Evolutionary conservation across 2,113 vertebrate species (phyloP).

Genomic region (Epinephelus cyanopodus): DNA sequence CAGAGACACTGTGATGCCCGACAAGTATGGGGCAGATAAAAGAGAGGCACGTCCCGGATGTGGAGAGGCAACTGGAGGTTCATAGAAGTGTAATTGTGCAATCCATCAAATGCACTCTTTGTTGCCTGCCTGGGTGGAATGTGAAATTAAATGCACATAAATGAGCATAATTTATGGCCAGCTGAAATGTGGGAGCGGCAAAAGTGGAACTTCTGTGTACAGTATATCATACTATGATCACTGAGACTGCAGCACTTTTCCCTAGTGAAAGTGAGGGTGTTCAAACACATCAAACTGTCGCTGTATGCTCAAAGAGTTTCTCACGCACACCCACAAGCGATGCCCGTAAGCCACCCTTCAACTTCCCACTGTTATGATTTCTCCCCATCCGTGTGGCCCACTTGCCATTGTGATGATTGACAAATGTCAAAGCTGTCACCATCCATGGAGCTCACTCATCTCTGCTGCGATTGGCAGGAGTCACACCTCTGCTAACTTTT

Average conservation of each 20-base stretch:
- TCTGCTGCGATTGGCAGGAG: constrained; percentile 19
- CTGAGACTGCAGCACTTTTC: constrained; percentile 16
- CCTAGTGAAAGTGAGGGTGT: constrained; percentile 10
- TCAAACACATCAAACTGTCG: constrained; percentile 21
- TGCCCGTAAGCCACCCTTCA: not conserved
- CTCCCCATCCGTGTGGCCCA: constrained; percentile 1
- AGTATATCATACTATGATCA: constrained; percentile 51
- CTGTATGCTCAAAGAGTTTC: constrained; percentile 15
- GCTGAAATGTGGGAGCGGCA: constrained; percentile 26
- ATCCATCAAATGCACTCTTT: constrained; percentile 64
- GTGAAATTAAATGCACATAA: constrained; percentile 64
- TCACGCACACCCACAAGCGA: not conserved
- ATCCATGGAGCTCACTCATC: not conserved
- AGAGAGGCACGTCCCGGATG: constrained; percentile 17
- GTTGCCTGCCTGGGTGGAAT: constrained; percentile 40
- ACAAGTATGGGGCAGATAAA: constrained; percentile 31
- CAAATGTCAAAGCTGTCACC: constrained; percentile 28
- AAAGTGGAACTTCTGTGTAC: constrained; percentile 26
- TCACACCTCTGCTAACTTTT: not conserved
- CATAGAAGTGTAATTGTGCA: constrained; percentile 51
- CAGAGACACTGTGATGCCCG: constrained; percentile 23
- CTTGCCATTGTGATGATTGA: constrained; percentile 33
- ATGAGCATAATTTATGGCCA: constrained; percentile 51
- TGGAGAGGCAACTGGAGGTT: constrained; percentile 38
- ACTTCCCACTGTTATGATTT: constrained; percentile 16